Evolutionary conservation across 2,888 invertebrate species (phyloP), one percentile per base, ranked within the genome.

Genomic region (Ectobius pallidus): DNA sequence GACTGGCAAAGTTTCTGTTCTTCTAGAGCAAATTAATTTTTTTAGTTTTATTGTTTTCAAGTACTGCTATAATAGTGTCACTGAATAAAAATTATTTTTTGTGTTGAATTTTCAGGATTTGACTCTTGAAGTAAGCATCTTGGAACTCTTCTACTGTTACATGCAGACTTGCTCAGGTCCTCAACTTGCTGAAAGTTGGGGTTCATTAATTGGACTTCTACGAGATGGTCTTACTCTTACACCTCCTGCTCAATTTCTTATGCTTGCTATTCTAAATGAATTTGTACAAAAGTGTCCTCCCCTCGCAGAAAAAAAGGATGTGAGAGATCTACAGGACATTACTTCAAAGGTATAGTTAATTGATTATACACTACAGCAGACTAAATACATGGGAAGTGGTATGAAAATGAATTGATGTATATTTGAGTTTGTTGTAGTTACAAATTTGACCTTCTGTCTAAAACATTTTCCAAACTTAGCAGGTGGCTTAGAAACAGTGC

Each of bases 201-300:
- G 87, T 16, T 90, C 93, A 0, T 83, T 95, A 74, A 83, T 93
- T 27, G 86, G 89, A n/a, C 85, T 96, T 39, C 85, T 95, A 52
- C 87, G 89, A 75, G 95, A 96, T 78, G 90, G 91, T 1, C 84
- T 92, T 49, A 89, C 88, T 44, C 82, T 93, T 52, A 86, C 88
- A 62, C 92, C 95, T 0, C 90, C 92, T 3, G 92, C 93, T 0
- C 92, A 93, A 79, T 95, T 95, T 80, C 85, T 94, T 22, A 83
- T 94, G 32, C 85, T 94, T 14, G 91, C 92, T 75, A 89, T 95
- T 76, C 84, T 95, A 30, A 92, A 93, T 81, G 94, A 95, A 81
- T 92, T 93, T 81, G 92, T 95, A 73, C 92, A 93, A 78, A 90
- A 92, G 76, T 91, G 92, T 77, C 89, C 91, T 2, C 89, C 92